A percentile compares a stretch with the other conserved stretches of the same genome.
Evolutionary conservation across 2,888 invertebrate genomes (phyloP).

Genomic region (Macrophya annulata): DNA sequence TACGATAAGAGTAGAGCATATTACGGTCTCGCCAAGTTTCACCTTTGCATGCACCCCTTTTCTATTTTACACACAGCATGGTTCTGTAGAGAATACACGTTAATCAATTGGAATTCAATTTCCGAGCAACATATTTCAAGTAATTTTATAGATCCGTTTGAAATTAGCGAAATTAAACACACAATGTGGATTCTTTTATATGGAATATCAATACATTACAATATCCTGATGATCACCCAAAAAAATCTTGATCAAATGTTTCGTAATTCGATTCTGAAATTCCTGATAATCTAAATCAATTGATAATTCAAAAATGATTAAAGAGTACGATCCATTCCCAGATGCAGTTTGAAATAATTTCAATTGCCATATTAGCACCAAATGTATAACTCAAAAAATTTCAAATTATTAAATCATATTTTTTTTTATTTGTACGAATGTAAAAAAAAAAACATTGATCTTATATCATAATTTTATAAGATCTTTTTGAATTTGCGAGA

Average conservation of each 20-base stretch:
- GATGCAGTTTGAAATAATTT: not conserved
- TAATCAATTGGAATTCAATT: constrained; percentile 18
- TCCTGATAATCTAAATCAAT: not conserved
- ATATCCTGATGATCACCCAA: not conserved
- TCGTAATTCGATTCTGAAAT: not conserved
- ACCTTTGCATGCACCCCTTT: constrained; percentile 9
- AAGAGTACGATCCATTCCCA: not conserved
- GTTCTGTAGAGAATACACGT: not conserved
- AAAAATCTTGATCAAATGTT: not conserved
- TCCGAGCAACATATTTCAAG: not conserved
- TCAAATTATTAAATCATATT: not conserved
- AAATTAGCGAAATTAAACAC: not conserved
- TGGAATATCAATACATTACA: not conserved
- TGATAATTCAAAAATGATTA: not conserved
- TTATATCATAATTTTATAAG: not conserved
- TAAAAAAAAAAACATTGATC: too few relatives aligned
- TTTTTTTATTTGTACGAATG: not conserved
- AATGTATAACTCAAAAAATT: not conserved
- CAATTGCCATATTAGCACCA: not conserved
- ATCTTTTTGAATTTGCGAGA: constrained; percentile 1
- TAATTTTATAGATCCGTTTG: not conserved
- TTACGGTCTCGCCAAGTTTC: constrained; percentile 26
- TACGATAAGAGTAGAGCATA: constrained; percentile 27
- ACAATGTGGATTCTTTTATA: not conserved
- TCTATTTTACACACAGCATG: not conserved